phyloP scores from a whole-genome alignment of 2,113 vertebrate genomes.

The Carassius auratus region DNA sequence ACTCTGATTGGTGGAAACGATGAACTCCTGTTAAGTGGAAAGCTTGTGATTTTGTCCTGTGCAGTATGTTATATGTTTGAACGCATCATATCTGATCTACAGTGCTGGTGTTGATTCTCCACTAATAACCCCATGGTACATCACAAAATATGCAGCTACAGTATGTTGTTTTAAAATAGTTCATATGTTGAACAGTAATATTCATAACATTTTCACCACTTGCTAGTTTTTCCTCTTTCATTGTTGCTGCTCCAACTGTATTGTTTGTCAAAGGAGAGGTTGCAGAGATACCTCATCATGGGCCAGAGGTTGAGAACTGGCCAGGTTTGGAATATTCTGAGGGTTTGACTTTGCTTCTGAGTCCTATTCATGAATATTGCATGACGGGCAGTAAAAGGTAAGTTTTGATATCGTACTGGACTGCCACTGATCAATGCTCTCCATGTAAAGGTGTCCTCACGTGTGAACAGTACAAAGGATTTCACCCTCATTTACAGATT shows the following conservation, averaged over 20 bases:
- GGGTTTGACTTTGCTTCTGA: conserved; percentile 34
- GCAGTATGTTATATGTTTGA: neutral
- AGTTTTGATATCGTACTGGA: conserved; percentile 9
- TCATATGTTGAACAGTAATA: neutral
- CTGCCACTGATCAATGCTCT: neutral
- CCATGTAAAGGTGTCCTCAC: neutral
- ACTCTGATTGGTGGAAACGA: neutral
- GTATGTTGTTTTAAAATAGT: conserved; percentile 13
- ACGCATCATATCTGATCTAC: neutral
- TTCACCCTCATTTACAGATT: conserved; percentile 24
- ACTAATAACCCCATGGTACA: neutral
- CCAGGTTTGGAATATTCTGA: conserved; percentile 33
- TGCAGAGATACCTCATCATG: conserved; percentile 29
- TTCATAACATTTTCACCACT: neutral
- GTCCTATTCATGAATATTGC: conserved; percentile 24
- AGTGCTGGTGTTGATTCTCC: neutral
- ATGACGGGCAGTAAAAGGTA: conserved; percentile 29
- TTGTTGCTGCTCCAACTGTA: conserved; percentile 29
- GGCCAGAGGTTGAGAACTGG: conserved; percentile 16
- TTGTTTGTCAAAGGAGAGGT: neutral
- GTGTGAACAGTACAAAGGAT: neutral
- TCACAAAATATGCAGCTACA: neutral
- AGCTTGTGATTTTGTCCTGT: neutral
- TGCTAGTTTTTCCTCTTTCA: conserved; percentile 42
- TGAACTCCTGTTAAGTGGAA: neutral